Base-by-base conservation (phyloP, 2,113 vertebrate genomes). In the Solea solea region DNA sequence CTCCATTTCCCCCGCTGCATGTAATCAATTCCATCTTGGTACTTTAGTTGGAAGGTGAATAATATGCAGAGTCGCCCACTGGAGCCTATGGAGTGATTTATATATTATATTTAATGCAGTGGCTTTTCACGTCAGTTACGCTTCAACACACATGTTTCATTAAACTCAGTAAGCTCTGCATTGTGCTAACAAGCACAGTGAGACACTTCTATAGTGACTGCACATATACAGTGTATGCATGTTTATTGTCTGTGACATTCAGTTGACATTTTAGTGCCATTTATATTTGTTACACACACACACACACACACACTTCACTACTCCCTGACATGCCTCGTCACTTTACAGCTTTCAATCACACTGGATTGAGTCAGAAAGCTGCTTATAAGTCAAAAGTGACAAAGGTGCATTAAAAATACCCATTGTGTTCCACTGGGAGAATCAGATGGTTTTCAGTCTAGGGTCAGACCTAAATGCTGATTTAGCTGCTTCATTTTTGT, bases 31-130 rank as follows among this genome's bases (percentile, higher is more conserved):
- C 71, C 21, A 74, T 81, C 54, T 15, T 39, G 25, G 21, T 9
- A 21, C 14, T 58, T 64, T 44, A 0, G 1, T 45, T 27, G 51
- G 42, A 56, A 64, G 27, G 42, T 60, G 49, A 45, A 16, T 21
- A 45, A n/a, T 59, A 63, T 59, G 45, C 62, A 25, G 4, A 42
- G 73, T 63, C 52, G 10, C 51, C 74, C 27, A 6, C 40, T 60
- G 64, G 44, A 75, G 14, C 41, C 49, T 62, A 56, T 69, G 67
- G 21, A 14, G 40, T 11, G 16, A 70, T 80, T 84, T 75, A 46
- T 64, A 74, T 78, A 39, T 74, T 42, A 50, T 57, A 34, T 72
- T 67, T 69, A 21, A 72, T 67, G 56, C 45, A 34, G 1, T 54
- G 66, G 64, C 59, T 70, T 71, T 81, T 25, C 64, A 45, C 55